Evolutionary conservation across 1,140 invertebrate genomes (phyloP), one percentile per base, ranked within the genome.

Genomic region (Diorhabda carinulata): DNA sequence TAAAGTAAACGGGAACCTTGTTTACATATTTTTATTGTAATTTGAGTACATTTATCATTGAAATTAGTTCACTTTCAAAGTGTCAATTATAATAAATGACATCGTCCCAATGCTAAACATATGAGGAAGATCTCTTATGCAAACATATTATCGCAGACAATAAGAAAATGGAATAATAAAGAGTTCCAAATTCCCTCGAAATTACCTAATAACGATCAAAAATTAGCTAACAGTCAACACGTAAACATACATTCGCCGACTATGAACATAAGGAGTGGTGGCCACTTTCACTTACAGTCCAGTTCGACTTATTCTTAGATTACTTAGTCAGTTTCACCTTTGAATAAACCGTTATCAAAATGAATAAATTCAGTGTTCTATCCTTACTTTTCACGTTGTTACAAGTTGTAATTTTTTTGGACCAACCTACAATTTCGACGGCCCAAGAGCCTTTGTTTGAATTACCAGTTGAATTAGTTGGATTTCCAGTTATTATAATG

Each of bases 401-500:
- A n/a, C 25, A 67, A 44, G 40, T 52, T 43, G 60, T 70, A 59
- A 68, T 72, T 45, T 61, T 71, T 5, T 59, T 72, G 62, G 67
- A 73, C 43, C 44, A 66, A 10, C 56, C 67, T 25, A 59, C 40
- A 52, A 45, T 69, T 76, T 80, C 80, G 3, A 78, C 81, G 25
- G 80, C 84, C 3, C 81, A 87, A 52, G 88, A 91, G 75, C 86
- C 86, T 9, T 74, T 84, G 0, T 91, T 93, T 75, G 89, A 92
- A 78, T 74, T 94, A 57, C 92, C 92, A 2, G 90, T 94, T 7
- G 91, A 94, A 78, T 81, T 94, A 52, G 83, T 94, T 5, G 92
- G 92, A 59, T 94, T 94, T 76, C 92, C 92, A 0, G 87, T 93
- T 52, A 93, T 94, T 73, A 90, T 93, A 62, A 78, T 91, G 42